These are phyloP conservation scores for Sialia sialis DNA, from an alignment of 2,113 vertebrate species.

Conservation along the genomic window DNA sequence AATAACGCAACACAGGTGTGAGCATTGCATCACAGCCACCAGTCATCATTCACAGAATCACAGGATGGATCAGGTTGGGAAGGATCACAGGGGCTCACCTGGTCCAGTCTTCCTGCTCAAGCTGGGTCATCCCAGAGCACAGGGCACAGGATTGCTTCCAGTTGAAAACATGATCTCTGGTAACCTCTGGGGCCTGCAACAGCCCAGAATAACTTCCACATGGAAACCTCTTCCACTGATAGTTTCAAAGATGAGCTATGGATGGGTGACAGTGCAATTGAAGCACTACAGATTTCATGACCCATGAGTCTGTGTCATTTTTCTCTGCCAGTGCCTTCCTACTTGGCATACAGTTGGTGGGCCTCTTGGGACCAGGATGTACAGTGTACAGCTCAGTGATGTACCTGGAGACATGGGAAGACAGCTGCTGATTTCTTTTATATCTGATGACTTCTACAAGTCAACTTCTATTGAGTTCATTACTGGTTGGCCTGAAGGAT, in stretches of 20 bases:
- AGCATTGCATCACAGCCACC: neutral
- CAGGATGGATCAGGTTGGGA: neutral
- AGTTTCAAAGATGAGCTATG: neutral
- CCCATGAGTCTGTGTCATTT: neutral
- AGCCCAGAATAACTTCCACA: neutral
- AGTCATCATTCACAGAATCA: neutral
- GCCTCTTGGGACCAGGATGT: neutral
- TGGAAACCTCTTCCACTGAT: neutral
- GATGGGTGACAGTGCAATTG: fast-evolving
- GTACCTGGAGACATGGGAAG: neutral
- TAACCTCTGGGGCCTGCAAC: neutral
- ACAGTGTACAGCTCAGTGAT: neutral
- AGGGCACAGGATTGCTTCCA: neutral
- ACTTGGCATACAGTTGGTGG: neutral
- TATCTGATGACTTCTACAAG: neutral
- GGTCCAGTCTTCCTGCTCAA: neutral
- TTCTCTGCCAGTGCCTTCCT: neutral
- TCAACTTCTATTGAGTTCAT: neutral
- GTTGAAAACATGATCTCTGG: neutral
- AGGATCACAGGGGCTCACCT: neutral
- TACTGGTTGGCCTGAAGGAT: neutral
- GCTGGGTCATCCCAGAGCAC: neutral
- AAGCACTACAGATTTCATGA: neutral
- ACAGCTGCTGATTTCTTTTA: neutral
- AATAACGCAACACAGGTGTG: neutral